phyloP scores from a whole-genome alignment of 2,888 invertebrate genomes.

The Iphiclides podalirius region DNA sequence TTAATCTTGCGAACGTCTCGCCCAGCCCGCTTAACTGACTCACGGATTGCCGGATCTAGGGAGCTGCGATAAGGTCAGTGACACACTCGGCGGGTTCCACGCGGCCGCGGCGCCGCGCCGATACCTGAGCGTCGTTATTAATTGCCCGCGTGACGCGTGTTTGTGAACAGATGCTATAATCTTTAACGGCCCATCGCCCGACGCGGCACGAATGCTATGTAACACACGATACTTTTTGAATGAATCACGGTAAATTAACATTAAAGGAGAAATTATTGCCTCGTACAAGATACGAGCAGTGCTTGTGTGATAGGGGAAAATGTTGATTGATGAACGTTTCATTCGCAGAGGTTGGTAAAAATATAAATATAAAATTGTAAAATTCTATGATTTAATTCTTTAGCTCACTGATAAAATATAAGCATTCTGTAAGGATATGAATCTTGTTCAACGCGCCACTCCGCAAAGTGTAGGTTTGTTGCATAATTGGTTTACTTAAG shows the following conservation, averaged over 20 bases:
- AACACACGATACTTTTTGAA: background rate
- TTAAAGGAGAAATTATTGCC: too few species aligned
- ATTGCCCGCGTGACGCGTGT: conserved; percentile 1
- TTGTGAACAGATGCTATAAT: conserved; percentile 8
- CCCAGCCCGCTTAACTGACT: conserved; percentile 1
- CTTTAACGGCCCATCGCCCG: background rate
- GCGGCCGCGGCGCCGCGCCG: background rate
- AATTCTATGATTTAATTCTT: too few species aligned
- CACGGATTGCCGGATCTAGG: background rate
- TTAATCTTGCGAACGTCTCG: background rate
- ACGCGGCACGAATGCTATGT: conserved; percentile 1
- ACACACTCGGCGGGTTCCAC: conserved; percentile 3
- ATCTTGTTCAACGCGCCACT: too few species aligned
- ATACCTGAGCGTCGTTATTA: conserved; percentile 1
- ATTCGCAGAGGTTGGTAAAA: too few species aligned
- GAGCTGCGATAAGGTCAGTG: conserved; percentile 6
- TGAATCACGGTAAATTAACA: conserved; percentile 7
- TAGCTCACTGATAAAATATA: too few species aligned
- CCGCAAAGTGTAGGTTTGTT: too few species aligned
- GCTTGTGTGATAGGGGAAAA: too few species aligned
- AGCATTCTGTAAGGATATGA: too few species aligned
- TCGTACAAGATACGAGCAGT: too few species aligned
- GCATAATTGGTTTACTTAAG: too few species aligned
- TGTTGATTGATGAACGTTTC: too few species aligned
- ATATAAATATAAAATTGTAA: too few species aligned